Evolutionary conservation across 2,797 vertebrate genomes (phyloP).

Genomic region (Pseudochirops corinnae): DNA sequence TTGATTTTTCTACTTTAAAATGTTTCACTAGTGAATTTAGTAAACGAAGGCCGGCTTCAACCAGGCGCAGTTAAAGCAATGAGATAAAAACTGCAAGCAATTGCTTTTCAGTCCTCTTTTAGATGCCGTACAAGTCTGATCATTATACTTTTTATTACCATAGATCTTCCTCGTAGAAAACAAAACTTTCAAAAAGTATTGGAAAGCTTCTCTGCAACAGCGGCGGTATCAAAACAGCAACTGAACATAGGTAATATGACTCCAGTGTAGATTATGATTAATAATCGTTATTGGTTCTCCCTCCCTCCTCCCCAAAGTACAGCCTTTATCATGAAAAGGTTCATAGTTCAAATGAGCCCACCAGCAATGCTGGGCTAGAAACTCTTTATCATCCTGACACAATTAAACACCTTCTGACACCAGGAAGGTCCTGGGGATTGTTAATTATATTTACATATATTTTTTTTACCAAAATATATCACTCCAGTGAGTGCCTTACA

Average conservation of each 20-base stretch:
- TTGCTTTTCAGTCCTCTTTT: slow-evolving; percentile 27
- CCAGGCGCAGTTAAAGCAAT: slow-evolving; percentile 17
- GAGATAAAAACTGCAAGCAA: slow-evolving; percentile 52
- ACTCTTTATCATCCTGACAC: neutral
- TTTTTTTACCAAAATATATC: neutral
- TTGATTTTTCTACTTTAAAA: slow-evolving; percentile 54
- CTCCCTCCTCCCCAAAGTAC: neutral
- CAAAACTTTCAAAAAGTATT: neutral
- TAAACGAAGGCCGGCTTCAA: slow-evolving; percentile 50
- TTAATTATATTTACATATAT: slow-evolving; percentile 2
- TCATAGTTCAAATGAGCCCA: slow-evolving; percentile 29
- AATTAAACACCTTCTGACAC: neutral
- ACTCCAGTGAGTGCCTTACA: slow-evolving; percentile 23
- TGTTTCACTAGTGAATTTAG: slow-evolving; percentile 42
- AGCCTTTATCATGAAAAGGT: slow-evolving; percentile 30
- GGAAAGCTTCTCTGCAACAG: neutral
- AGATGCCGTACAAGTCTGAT: slow-evolving; percentile 50
- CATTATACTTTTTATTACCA: slow-evolving; percentile 66
- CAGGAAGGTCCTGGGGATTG: slow-evolving; percentile 52
- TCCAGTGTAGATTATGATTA: slow-evolving; percentile 3
- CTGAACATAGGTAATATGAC: neutral
- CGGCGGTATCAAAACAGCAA: neutral
- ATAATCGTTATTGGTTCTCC: neutral
- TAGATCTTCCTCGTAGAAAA: slow-evolving; percentile 9
- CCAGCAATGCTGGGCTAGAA: neutral